Percentiles rank a stretch among this genome's conserved stretches.
phyloP scores from a whole-genome alignment of 2,888 invertebrate genomes.

The Peribatodes rhomboidaria region DNA sequence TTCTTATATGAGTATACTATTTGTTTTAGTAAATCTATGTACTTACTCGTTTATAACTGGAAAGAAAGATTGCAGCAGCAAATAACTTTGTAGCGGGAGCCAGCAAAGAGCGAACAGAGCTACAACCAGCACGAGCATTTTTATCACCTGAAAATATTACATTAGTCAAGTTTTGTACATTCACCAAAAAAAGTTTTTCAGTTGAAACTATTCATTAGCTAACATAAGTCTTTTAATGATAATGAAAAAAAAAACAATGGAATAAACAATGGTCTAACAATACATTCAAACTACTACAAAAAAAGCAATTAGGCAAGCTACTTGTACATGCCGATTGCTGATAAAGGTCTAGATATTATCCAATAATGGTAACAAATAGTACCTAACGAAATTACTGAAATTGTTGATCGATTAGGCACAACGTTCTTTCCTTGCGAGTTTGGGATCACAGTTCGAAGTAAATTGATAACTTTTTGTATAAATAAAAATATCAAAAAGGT shows the following conservation, averaged over 20 bases:
- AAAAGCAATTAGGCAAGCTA: no score
- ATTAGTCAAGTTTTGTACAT: background rate
- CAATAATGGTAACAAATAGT: background rate
- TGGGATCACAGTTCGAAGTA: no score
- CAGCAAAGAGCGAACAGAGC: constrained; percentile 93
- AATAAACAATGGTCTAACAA: no score
- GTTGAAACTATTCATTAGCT: no score
- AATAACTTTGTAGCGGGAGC: constrained; percentile 92
- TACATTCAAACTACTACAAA: no score
- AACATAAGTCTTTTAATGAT: no score
- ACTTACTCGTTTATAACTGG: constrained; percentile 90
- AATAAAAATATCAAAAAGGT: background rate
- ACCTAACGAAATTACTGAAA: background rate
- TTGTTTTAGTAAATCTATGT: constrained; percentile 4
- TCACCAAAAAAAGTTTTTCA: no score
- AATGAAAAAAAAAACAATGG: no score
- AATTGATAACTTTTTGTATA: background rate
- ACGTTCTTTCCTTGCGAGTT: background rate
- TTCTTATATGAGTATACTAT: no score
- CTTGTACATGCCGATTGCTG: no score
- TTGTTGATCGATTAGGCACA: background rate
- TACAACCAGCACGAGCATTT: constrained; percentile 95
- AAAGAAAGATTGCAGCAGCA: constrained; percentile 90
- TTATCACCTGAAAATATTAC: constrained; percentile 89
- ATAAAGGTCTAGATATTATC: background rate